These are phyloP conservation scores for Paguma larvata DNA, from an alignment of 2,797 vertebrate genomes.

Conservation along the genomic window DNA sequence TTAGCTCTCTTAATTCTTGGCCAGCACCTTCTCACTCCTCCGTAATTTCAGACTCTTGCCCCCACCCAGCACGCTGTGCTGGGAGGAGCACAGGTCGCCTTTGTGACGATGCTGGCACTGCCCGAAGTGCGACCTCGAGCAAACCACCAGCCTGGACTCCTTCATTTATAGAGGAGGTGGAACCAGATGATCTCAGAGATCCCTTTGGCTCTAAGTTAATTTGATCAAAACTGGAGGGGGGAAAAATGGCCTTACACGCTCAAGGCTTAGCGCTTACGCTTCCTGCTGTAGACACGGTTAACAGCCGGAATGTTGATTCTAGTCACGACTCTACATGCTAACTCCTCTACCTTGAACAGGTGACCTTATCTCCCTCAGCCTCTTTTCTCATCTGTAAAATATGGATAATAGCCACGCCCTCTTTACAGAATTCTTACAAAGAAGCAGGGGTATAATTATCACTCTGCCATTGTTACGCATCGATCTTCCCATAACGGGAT, in stretches of 20 bases:
- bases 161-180: neutral
- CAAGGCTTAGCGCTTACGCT: neutral
- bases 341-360: neutral
- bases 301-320: neutral
- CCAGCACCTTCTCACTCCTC: neutral
- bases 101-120: neutral
- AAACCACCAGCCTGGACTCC: neutral
- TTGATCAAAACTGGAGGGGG: neutral
- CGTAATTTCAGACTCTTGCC: neutral
- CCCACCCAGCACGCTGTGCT: neutral
- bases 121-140: neutral
- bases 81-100: neutral
- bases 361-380: neutral
- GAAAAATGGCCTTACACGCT: neutral
- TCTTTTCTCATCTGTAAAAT: neutral
- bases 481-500: neutral
- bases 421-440: neutral
- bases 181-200: neutral
- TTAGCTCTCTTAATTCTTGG: constrained; percentile 15
- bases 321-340: neutral
- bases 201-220: neutral
- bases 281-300: neutral
- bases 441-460: neutral
- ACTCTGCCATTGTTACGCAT: neutral
- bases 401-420: neutral